Base-by-base conservation (phyloP, 2,888 invertebrate genomes). In the Drosophila diplacantha region DNA sequence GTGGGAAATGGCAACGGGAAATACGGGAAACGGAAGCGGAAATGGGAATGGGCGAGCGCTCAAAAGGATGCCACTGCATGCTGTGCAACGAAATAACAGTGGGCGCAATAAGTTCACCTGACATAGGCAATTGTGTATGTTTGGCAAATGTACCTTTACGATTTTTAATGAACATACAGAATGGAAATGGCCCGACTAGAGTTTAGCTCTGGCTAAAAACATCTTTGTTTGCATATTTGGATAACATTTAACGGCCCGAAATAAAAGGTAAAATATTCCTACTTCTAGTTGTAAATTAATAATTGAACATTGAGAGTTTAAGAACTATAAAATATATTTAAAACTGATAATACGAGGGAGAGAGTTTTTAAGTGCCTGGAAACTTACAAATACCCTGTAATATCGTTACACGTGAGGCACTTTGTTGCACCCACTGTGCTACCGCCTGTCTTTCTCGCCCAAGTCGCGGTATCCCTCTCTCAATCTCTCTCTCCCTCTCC, bases 51-150 rank as follows among this genome's bases (percentile, higher is more conserved):
- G 31, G 20, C 12, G 31, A 8, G 24, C 5, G n/a, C 16, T 24
- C 20, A 24, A 18, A 41, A 44, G 60, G 46, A 62, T 52, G 26
- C 16, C 46, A 46, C 24, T 52, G 52, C 52, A 37, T 35, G 44
- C 34, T 34, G 62, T 37, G 52, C 52, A 29, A 6, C 9, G 12
- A 51, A 35, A 20, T 6, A 18, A 55, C 54, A 52, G 54, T 55
- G 53, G 53, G 52, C 22, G 54, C 20, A 3, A n/a, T 14, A 37
- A 55, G 29, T 52, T 22, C 14, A 14, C 20, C 9, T 12, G 20
- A 14, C 51, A 24, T 34, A 11, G 11, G 11, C 11, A 46, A 2
- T 16, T 12, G 6, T 16, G 11, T 24, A 43, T 26, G 14, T 22
- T 44, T 29, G 2, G 5, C 11, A 29, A 29, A 29, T 29, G 3